Base-by-base conservation (phyloP, 2,113 vertebrate species). In the Atractosteus spatula region DNA sequence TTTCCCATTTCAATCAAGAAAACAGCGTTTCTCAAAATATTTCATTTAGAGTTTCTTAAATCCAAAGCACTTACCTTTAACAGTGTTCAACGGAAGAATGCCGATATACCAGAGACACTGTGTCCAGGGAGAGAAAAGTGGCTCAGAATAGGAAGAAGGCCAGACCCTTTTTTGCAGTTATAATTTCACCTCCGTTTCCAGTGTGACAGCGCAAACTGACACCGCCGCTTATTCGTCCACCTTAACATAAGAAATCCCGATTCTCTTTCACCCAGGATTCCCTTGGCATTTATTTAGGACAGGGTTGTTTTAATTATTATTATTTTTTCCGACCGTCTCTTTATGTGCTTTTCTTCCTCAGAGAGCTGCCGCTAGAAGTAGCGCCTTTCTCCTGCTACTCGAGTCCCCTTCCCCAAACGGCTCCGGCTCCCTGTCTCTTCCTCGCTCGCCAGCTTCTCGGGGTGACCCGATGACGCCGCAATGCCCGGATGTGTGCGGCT, bases 171-270 rank as follows among this genome's bases (percentile, higher is more conserved):
- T 16, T 54, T 59, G 14, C 56, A 67, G 72, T 56, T 43, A 59
- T 64, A 64, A 54, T 64, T 42, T 72, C 64, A 65, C 71, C 42
- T 70, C 69, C 16, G 42, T 62, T 51, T 51, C 65, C 57, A 41
- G 72, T 68, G 66, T 73, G 72, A 73, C 72, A 68, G 72, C 72
- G 42, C 55, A 66, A 67, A 66, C 64, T 66, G 71, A 73, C 71
- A 73, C 65, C 29, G 29, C 29, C 29, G 29, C 29, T 29, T 67
- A 56, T 66, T 66, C 72, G 41, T 17, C 69, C 14, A 4, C 4
- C 41, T 70, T 69, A 54, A 29, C 41, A 44, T 41, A 69, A 42
- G 68, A 12, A 69, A 69, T 57, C 12, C 57, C 55, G 42, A 11
- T 14, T 59, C 41, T 29, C 29, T n/a, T 59, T 43, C 67, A 3